phyloP scores from a whole-genome alignment of 92 coral and sea anemone species.

The Actinostola sp. region DNA sequence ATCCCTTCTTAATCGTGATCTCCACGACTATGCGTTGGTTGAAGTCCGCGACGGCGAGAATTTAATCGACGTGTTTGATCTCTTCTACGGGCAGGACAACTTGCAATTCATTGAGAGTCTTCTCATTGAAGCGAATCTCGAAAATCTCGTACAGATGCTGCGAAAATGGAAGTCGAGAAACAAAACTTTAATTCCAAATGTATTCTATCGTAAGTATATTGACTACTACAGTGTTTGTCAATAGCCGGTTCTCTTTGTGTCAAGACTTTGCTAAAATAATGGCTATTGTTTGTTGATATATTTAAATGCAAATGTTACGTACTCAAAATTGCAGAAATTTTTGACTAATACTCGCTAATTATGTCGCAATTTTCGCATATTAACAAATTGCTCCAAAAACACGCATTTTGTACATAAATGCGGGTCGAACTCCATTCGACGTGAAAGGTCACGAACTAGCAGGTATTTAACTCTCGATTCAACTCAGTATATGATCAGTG shows the following conservation, averaged over 20 bases:
- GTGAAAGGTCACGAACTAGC: too few species aligned
- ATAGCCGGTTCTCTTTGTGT: conserved; percentile 20
- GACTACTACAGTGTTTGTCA: neutral
- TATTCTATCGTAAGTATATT: conserved; percentile 61
- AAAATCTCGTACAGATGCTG: conserved; percentile 58
- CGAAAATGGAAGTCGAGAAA: conserved; percentile 60
- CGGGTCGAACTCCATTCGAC: too few species aligned
- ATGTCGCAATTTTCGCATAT: too few species aligned
- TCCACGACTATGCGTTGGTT: conserved; percentile 54
- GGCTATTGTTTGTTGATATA: conserved; percentile 1
- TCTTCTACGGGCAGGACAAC: conserved; percentile 73
- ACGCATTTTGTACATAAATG: neutral
- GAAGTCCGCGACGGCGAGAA: conserved; percentile 68
- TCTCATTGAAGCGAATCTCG: conserved; percentile 55
- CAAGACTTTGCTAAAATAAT: neutral
- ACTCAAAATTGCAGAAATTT: neutral
- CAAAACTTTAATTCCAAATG: conserved; percentile 45
- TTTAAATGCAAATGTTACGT: neutral
- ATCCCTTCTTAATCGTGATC: conserved; percentile 51
- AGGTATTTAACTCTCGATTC: too few species aligned
- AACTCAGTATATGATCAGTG: too few species aligned
- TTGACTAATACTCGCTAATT: neutral
- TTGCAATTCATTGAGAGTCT: conserved; percentile 70
- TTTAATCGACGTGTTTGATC: conserved; percentile 60
- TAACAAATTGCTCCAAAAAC: too few species aligned